A percentile compares a stretch with the other conserved stretches of the same genome.
phyloP scores from a whole-genome alignment of 2,797 vertebrate species.

The Lepidocolaptes lacrymiger region DNA sequence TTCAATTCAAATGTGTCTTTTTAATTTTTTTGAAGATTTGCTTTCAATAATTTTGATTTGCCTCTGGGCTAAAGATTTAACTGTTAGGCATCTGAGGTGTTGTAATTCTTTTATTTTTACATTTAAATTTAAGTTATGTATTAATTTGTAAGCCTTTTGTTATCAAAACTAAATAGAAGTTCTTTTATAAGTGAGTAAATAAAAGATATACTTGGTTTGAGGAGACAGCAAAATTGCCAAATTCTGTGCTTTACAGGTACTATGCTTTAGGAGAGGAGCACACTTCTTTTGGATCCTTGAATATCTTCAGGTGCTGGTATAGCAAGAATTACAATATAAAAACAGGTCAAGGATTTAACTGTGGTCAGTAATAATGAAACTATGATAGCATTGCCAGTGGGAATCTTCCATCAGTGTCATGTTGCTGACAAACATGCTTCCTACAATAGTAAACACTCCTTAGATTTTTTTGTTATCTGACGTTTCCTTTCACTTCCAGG shows the following conservation, averaged over 20 bases:
- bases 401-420: background rate
- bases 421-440: background rate
- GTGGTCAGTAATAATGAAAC: background rate
- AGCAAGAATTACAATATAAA: background rate
- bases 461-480: background rate
- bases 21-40: background rate
- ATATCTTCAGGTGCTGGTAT: background rate
- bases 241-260: background rate
- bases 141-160: background rate
- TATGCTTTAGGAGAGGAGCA: background rate
- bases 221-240: background rate
- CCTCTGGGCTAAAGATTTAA: background rate
- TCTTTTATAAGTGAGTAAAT: background rate
- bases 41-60: background rate
- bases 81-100: background rate
- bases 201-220: background rate
- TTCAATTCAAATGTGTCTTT: background rate
- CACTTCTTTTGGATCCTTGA: background rate
- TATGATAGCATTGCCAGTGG: background rate
- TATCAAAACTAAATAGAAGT: background rate
- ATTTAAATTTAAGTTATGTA: background rate
- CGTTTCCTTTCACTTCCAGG: slow-evolving; percentile 69
- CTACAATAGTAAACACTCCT: background rate
- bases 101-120: background rate
- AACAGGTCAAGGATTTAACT: background rate